These are phyloP conservation scores for Lycocerus yunnanus DNA, from an alignment of 2,888 invertebrate genomes.

Conservation along the genomic window DNA sequence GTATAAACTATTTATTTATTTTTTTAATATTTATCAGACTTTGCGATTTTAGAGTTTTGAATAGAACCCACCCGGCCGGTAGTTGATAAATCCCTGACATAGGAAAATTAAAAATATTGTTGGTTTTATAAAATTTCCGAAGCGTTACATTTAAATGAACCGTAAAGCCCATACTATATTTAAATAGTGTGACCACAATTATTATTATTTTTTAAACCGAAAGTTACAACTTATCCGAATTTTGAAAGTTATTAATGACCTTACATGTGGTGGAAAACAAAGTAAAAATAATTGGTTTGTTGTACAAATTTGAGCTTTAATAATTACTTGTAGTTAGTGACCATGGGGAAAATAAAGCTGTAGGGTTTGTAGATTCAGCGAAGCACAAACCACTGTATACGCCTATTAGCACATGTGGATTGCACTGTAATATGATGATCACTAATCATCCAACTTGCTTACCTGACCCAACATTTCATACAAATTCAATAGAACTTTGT, in stretches of 20 bases:
- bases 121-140: not conserved
- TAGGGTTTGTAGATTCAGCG: constrained; percentile 25
- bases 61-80: not conserved
- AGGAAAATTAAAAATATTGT: not conserved
- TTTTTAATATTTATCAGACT: too few species aligned
- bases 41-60: not conserved
- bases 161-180: not conserved
- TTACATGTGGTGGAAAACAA: not conserved
- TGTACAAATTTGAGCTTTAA: not conserved
- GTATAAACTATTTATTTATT: too few species aligned
- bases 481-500: constrained; percentile 41
- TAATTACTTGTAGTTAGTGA: constrained; percentile 36
- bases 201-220: not conserved
- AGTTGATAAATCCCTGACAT: not conserved
- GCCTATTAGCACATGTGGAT: constrained; percentile 48
- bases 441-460: constrained; percentile 43
- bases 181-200: not conserved
- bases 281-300: not conserved
- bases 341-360: constrained; percentile 33
- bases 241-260: not conserved
- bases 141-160: not conserved
- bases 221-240: not conserved
- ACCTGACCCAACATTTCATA: constrained; percentile 43
- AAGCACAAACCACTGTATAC: constrained; percentile 34
- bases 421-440: constrained; percentile 44